Evolutionary conservation across 2,797 vertebrate genomes (phyloP).

Genomic region (Mormyrops attenuatus): DNA sequence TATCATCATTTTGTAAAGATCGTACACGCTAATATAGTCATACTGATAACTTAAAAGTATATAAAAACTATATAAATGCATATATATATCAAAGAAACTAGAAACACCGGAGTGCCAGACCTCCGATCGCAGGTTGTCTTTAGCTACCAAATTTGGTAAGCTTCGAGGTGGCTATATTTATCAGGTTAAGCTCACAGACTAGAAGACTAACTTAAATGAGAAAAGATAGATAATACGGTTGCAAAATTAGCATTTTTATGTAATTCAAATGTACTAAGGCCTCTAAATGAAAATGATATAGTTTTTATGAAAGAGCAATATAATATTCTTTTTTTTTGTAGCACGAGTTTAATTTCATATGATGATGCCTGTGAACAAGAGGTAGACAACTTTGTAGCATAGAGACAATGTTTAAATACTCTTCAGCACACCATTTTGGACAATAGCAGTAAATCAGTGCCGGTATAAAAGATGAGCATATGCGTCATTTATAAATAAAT

Average conservation of each 20-base stretch:
- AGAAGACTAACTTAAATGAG: conserved; percentile 19
- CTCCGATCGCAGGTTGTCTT: not conserved
- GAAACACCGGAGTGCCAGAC: not conserved
- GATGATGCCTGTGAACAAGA: conserved; percentile 61
- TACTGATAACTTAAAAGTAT: conserved; percentile 6
- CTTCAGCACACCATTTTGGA: conserved; percentile 52
- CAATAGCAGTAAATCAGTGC: conserved; percentile 31
- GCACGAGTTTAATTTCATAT: conserved; percentile 57
- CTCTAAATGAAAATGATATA: conserved; percentile 43
- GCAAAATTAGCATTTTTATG: conserved; percentile 23
- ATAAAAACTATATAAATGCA: conserved; percentile 19
- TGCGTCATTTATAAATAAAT: conserved; percentile 47
- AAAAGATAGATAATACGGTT: conserved; percentile 11
- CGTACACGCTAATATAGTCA: conserved; percentile 6
- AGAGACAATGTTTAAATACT: conserved; percentile 61
- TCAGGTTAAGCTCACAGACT: conserved; percentile 16
- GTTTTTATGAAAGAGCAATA: conserved; percentile 71
- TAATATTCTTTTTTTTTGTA: conserved; percentile 58
- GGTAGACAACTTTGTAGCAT: conserved; percentile 66
- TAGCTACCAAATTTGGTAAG: conserved; percentile 5
- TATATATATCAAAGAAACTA: conserved; percentile 21
- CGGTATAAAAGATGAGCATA: conserved; percentile 29
- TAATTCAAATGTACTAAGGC: conserved; percentile 32
- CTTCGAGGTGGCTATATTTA: conserved; percentile 12
- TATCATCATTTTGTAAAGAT: conserved; percentile 49